A percentile compares a stretch with the other conserved stretches of the same genome.
Evolutionary conservation across 2,113 vertebrate species (phyloP).

Genomic region (Tragelaphus scriptus): DNA sequence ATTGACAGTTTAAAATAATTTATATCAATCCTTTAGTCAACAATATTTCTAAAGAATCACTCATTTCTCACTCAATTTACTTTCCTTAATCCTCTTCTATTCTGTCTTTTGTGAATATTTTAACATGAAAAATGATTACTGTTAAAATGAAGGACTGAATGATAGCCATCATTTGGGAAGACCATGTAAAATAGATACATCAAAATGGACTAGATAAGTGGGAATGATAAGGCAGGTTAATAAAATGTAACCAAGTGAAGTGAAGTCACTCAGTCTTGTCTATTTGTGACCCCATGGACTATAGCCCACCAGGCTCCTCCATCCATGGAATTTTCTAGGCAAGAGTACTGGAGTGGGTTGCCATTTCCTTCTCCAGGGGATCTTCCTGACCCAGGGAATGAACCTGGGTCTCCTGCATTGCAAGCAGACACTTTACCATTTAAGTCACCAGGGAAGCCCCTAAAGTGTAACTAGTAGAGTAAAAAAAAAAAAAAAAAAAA

Average conservation of each 20-base stretch:
- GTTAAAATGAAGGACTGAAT: constrained; percentile 38
- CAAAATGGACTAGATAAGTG: constrained; percentile 40
- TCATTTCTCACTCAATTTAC: neutral
- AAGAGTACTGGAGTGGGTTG: neutral
- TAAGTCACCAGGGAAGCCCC: neutral
- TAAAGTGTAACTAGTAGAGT: constrained; percentile 15
- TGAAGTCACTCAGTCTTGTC: too few relatives aligned
- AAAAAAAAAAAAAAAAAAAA: too few relatives aligned
- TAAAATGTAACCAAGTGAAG: constrained; percentile 15
- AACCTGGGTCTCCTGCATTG: accelerated
- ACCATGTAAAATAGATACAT: constrained; percentile 15
- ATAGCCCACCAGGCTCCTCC: too few relatives aligned
- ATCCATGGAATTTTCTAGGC: neutral
- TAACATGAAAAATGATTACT: constrained; percentile 36
- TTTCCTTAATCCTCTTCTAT: neutral
- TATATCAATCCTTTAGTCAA: neutral
- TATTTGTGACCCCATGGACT: too few relatives aligned
- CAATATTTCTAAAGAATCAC: neutral
- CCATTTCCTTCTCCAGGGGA: neutral
- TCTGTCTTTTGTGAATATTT: neutral
- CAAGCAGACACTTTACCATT: neutral
- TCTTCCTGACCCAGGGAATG: neutral
- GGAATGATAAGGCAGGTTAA: constrained; percentile 50
- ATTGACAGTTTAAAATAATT: neutral
- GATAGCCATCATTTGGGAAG: constrained; percentile 43